Evolutionary conservation across 2,797 vertebrate genomes (phyloP).

Genomic region (Smutsia temminckii): DNA sequence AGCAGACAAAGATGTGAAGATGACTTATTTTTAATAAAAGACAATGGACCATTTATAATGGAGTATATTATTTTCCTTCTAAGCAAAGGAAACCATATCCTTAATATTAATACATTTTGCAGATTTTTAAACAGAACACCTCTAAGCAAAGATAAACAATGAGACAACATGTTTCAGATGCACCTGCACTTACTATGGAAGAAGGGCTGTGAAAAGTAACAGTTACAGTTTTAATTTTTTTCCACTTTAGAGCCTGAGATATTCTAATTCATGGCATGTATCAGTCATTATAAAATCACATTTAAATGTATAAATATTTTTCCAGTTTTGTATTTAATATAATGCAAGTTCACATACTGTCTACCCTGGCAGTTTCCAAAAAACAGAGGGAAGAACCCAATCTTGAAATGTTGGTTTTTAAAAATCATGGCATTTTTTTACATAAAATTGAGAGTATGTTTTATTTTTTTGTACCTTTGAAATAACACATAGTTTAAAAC

Average conservation of each 20-base stretch:
- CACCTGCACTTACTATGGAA: slow-evolving; percentile 55
- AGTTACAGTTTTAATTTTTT: neutral
- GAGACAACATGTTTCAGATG: slow-evolving; percentile 68
- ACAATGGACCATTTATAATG: neutral
- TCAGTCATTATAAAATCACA: slow-evolving; percentile 62
- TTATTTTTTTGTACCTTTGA: slow-evolving; percentile 81
- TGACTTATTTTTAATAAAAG: neutral
- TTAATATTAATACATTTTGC: slow-evolving; percentile 41
- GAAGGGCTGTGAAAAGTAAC: slow-evolving; percentile 53
- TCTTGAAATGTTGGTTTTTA: slow-evolving; percentile 38
- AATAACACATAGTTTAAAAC: slow-evolving; percentile 75
- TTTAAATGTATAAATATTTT: slow-evolving; percentile 77
- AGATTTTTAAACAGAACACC: slow-evolving; percentile 59
- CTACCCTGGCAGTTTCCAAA: slow-evolving; percentile 47
- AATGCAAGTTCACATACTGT: slow-evolving; percentile 39
- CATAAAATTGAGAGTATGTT: slow-evolving; percentile 70
- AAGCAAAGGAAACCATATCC: slow-evolving; percentile 49
- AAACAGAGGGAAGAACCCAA: slow-evolving; percentile 61
- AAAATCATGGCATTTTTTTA: slow-evolving; percentile 72
- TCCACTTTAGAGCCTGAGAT: slow-evolving; percentile 49
- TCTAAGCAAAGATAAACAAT: slow-evolving; percentile 62
- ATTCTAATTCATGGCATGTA: slow-evolving; percentile 55
- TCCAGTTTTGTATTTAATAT: slow-evolving; percentile 54
- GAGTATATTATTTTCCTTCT: neutral
- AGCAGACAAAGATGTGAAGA: slow-evolving; percentile 48